phyloP scores from a whole-genome alignment of 2,888 invertebrate genomes.

The Lasioglossum morio region DNA sequence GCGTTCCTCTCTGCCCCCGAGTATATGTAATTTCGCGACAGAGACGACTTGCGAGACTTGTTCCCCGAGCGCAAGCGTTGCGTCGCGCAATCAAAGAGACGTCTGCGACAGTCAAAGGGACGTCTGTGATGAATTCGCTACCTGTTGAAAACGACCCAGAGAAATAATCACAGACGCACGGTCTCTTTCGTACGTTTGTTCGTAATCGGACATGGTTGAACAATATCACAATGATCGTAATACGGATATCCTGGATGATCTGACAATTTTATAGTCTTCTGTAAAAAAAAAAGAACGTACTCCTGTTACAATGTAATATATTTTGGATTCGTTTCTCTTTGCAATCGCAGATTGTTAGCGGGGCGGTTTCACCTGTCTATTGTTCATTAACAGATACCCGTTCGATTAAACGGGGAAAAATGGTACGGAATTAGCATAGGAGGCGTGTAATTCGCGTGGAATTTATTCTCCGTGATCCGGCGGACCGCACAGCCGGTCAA shows the following conservation, averaged over 20 bases:
- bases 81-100: slow-evolving; percentile 38
- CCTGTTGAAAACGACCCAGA: slow-evolving; percentile 48
- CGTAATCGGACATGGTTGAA: neutral
- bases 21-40: neutral
- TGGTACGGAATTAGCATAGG: neutral
- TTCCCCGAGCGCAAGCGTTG: neutral
- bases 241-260: neutral
- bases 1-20: neutral
- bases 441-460: neutral
- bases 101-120: slow-evolving; percentile 25
- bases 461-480: neutral
- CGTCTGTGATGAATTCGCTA: slow-evolving; percentile 30
- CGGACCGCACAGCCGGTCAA: neutral
- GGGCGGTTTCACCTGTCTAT: neutral
- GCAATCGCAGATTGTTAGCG: neutral
- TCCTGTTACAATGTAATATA: neutral
- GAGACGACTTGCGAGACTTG: neutral
- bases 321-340: neutral
- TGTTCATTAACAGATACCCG: neutral
- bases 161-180: slow-evolving; percentile 31
- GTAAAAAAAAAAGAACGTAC: too few species aligned
- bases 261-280: too few species aligned
- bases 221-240: neutral
- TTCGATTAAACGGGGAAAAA: neutral
- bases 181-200: neutral